Evolutionary conservation across 2,113 vertebrate species (phyloP).

Genomic region (Haemorhous mexicanus): DNA sequence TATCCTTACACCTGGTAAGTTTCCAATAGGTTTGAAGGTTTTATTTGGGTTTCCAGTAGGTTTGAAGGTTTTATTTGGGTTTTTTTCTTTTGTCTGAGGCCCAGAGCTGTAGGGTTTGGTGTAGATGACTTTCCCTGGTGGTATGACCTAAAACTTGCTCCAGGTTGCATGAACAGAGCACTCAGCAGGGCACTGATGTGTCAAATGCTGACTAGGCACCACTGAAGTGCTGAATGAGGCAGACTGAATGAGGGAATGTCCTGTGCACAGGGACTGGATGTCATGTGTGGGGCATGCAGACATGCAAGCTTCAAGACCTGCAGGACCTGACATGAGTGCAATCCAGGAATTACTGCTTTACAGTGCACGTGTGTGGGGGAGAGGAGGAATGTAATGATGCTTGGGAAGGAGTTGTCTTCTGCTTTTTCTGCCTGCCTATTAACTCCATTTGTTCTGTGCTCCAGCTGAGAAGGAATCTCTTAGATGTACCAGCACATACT

Average conservation of each 20-base stretch:
- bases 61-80: neutral
- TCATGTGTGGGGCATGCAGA: neutral
- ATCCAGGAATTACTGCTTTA: neutral
- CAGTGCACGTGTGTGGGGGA: neutral
- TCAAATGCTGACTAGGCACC: neutral
- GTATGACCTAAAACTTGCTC: neutral
- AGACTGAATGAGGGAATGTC: neutral
- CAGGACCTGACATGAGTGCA: neutral
- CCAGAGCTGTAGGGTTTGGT: neutral
- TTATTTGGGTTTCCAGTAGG: neutral
- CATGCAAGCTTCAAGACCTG: neutral
- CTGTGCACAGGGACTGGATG: neutral
- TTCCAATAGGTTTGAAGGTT: neutral
- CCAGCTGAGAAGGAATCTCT: neutral
- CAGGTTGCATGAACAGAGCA: neutral
- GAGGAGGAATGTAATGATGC: neutral
- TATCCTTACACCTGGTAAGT: neutral
- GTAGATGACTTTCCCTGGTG: neutral
- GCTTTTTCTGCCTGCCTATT: neutral
- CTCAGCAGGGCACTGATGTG: neutral
- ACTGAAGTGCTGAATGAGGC: neutral
- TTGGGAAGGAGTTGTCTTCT: neutral
- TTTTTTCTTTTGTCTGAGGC: neutral
- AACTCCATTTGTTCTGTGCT: neutral
- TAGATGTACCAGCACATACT: neutral